Conservation (phyloP, 2,888 invertebrate genomes). For the Iphiclides podalirius region DNA sequence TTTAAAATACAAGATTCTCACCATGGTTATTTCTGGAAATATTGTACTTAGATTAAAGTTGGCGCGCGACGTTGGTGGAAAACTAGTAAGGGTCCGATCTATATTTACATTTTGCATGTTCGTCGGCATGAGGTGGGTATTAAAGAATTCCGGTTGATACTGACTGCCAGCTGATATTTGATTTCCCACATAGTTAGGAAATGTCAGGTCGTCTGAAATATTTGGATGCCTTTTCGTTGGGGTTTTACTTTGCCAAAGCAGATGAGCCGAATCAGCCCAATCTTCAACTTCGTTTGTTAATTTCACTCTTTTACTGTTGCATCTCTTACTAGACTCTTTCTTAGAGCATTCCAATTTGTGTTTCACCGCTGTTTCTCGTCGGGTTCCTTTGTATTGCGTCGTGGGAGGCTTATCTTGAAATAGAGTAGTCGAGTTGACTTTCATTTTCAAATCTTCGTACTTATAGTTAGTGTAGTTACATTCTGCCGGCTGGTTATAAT, state of each 20-base stretch:
- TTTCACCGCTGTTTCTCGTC: constrained; percentile 64
- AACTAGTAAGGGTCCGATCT: constrained; percentile 57
- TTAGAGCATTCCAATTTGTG: constrained; percentile 74
- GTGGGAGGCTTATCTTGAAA: constrained; percentile 57
- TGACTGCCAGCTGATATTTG: constrained; percentile 56
- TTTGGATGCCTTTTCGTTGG: constrained; percentile 58
- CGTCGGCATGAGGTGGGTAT: constrained; percentile 63
- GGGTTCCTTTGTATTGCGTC: constrained; percentile 54
- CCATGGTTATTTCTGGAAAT: constrained; percentile 90
- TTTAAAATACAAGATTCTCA: constrained; percentile 37
- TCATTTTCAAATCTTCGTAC: constrained; percentile 69
- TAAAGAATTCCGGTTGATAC: constrained; percentile 68
- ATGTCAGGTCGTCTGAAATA: constrained; percentile 59
- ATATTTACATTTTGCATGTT: constrained; percentile 62
- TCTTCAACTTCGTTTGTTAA: constrained; percentile 59
- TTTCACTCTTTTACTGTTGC: constrained; percentile 65
- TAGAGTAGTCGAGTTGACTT: constrained; percentile 53
- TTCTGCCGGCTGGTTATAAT: constrained; percentile 66
- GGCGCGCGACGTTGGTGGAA: constrained; percentile 75
- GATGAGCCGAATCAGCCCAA: constrained; percentile 61
- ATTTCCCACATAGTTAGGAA: constrained; percentile 66
- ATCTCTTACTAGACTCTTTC: constrained; percentile 67
- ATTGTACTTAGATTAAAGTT: constrained; percentile 92
- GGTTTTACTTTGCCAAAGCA: constrained; percentile 66
- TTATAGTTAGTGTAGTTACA: constrained; percentile 70